These are phyloP conservation scores for Drosophila murphyi DNA, from an alignment of 1,140 invertebrate species.

Conservation along the genomic window DNA sequence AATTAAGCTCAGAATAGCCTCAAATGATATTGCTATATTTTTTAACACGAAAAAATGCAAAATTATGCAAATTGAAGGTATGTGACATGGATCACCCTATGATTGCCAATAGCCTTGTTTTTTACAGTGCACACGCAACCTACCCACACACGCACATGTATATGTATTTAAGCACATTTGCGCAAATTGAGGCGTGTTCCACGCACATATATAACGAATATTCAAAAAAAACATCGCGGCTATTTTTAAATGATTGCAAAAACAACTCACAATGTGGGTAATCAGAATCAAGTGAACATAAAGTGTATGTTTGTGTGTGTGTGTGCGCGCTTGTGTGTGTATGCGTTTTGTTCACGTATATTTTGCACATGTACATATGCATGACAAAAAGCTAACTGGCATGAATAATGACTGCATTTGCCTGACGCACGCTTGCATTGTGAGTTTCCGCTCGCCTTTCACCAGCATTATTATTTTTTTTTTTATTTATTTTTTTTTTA, in stretches of 20 bases:
- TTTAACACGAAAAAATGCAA: slow-evolving; percentile 4
- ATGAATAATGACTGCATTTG: slow-evolving; percentile 15
- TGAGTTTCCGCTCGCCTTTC: slow-evolving; percentile 5
- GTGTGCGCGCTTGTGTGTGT: background rate
- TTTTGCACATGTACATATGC: background rate
- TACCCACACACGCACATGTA: slow-evolving; percentile 9
- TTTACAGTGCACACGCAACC: slow-evolving; percentile 7
- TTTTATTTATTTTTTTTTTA: slow-evolving; percentile 22
- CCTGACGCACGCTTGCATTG: slow-evolving; percentile 9
- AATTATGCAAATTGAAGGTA: slow-evolving; percentile 16
- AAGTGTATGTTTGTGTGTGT: background rate
- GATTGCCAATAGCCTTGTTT: slow-evolving; percentile 17
- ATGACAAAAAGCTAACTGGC: slow-evolving; percentile 35
- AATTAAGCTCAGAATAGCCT: too few species aligned
- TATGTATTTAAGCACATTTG: slow-evolving; percentile 13
- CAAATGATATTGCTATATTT: too few species aligned
- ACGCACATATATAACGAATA: slow-evolving; percentile 19
- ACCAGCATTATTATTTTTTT: slow-evolving; percentile 1
- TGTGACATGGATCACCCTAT: slow-evolving; percentile 36
- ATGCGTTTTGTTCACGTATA: background rate
- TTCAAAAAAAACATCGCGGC: slow-evolving; percentile 52
- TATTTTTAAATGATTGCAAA: slow-evolving; percentile 74
- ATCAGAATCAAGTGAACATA: slow-evolving; percentile 15
- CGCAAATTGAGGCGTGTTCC: slow-evolving; percentile 62
- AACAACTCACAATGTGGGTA: slow-evolving; percentile 54